Base-by-base conservation (phyloP, 2,113 vertebrate species). In the Rhipidura dahli region DNA sequence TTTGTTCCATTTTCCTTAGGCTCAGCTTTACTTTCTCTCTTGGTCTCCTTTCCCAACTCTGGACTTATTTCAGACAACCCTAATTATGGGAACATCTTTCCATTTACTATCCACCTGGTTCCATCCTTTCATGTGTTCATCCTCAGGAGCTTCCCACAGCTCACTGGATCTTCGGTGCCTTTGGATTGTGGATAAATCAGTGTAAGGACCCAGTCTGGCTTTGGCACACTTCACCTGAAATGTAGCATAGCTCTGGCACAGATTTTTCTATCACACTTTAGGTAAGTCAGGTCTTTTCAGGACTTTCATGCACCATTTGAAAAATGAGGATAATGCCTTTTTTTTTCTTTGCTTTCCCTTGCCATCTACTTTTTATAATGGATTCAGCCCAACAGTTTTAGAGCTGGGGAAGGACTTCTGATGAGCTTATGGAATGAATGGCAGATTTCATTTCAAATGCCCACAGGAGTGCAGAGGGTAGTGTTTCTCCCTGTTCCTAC, bases 171-270 rank as follows among this genome's bases (percentile, higher is more conserved):
- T 31, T 76, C 28, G 31, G 10, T 47, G 35, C 30, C 57, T 93
- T 92, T 51, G 71, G 35, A 33, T 8, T 11, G 11, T 54, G 50
- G 11, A 42, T 40, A 40, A 69, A 49, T 44, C 45, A 42, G 13
- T n/a, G 13, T 33, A 22, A 42, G 31, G 37, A 65, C 11, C 3
- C 40, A 56, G 45, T 16, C 10, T 81, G 59, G n/a, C 13, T 9
- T 65, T 39, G 9, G 11, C 9, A 49, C 0, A 0, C 31, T 73
- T 53, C 64, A 72, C 12, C 40, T 70, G 54, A 73, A 51, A 18
- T 13, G 6, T 24, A 60, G 44, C 30, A 44, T 21, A 75, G 15
- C 18, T 83, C 35, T 79, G 45, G 15, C 37, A 51, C 9, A n/a
- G 42, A 39, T 20, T 79, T 78, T 63, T 54, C 27, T 42, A 3